Evolutionary conservation across 2,113 vertebrate species (phyloP).

Genomic region (Nematolebias whitei): DNA sequence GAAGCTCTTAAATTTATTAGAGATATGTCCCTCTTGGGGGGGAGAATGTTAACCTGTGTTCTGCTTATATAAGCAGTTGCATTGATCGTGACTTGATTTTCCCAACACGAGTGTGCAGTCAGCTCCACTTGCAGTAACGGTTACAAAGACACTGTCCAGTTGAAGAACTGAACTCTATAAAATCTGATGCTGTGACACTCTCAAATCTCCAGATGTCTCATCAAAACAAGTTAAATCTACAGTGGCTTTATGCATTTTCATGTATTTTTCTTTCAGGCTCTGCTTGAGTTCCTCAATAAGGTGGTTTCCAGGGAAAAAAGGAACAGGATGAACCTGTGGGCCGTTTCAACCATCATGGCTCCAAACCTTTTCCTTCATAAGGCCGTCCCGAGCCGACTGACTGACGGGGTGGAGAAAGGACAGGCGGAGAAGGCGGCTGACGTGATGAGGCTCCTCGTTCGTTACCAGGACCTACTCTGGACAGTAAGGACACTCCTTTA

Average conservation of each 20-base stretch:
- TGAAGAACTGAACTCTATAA: too few species aligned
- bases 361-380: constrained; percentile 92
- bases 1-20: constrained; percentile 4
- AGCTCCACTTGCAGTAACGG: constrained; percentile 35
- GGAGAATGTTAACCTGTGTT: constrained; percentile 33
- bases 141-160: too few species aligned
- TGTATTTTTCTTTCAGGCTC: constrained; percentile 74
- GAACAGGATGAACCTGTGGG: constrained; percentile 95
- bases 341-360: constrained; percentile 90
- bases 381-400: constrained; percentile 81
- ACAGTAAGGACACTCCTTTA: constrained; percentile 70
- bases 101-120: constrained; percentile 36
- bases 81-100: constrained; percentile 54
- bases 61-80: constrained; percentile 40
- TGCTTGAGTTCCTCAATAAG: constrained; percentile 90
- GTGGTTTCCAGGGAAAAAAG: constrained; percentile 84
- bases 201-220: too few species aligned
- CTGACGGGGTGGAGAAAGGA: constrained; percentile 86
- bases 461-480: constrained; percentile 92
- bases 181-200: too few species aligned
- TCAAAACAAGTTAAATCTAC: too few species aligned
- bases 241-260: too few species aligned
- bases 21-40: constrained; percentile 11
- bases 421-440: constrained; percentile 86
- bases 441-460: constrained; percentile 87